A percentile compares a stretch with the other conserved stretches of the same genome.
phyloP scores from a whole-genome alignment of 2,888 invertebrate genomes.

The Adelphocoris suturalis region DNA sequence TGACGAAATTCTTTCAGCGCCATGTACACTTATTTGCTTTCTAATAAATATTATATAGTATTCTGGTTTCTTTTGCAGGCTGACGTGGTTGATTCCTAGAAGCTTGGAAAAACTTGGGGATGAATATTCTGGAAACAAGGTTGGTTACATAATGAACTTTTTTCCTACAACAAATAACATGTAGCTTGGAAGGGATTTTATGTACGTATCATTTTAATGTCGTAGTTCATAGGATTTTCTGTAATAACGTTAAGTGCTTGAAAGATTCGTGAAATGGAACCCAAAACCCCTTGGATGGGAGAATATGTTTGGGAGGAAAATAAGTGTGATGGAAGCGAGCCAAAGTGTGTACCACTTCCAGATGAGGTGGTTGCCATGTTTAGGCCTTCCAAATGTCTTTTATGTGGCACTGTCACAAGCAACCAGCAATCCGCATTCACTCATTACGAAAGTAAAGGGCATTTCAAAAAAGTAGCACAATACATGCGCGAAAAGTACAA shows the following conservation, averaged over 20 bases:
- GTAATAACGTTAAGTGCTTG: neutral
- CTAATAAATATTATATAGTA: no score
- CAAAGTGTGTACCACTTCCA: conserved; percentile 38
- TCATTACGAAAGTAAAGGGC: conserved; percentile 62
- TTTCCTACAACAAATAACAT: neutral
- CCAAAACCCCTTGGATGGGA: conserved; percentile 46
- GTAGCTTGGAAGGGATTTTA: neutral
- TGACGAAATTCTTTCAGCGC: no score
- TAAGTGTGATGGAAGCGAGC: conserved; percentile 30
- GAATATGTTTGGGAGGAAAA: conserved; percentile 59
- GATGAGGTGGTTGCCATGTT: conserved; percentile 50
- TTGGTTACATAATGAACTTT: neutral
- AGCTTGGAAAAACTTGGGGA: neutral
- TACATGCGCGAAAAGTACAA: conserved; percentile 54
- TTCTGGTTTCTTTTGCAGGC: neutral
- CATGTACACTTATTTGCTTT: no score
- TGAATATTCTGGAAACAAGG: neutral
- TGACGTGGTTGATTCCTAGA: neutral
- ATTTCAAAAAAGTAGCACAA: conserved; percentile 49
- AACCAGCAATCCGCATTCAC: conserved; percentile 5
- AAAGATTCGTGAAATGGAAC: neutral
- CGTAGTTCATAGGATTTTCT: neutral
- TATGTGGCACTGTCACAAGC: conserved; percentile 7
- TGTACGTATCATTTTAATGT: neutral
- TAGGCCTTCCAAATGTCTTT: conserved; percentile 42